A percentile compares a stretch with the other conserved stretches of the same genome.
These are phyloP conservation scores for Coluber constrictor DNA, from an alignment of 2,797 vertebrate genomes.

Conservation along the genomic window DNA sequence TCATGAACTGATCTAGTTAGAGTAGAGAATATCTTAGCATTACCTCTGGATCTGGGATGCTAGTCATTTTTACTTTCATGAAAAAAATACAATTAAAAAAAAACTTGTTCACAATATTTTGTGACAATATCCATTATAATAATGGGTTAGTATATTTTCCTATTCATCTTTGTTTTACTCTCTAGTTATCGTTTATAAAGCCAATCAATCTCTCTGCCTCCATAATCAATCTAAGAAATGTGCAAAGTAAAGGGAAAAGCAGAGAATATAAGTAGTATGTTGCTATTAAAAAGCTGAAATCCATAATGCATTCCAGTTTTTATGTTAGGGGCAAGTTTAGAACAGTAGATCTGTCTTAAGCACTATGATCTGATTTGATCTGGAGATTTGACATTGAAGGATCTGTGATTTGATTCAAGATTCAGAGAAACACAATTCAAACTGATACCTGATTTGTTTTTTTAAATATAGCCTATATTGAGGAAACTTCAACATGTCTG, in stretches of 20 bases:
- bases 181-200: slow-evolving; percentile 28
- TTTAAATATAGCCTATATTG: background rate
- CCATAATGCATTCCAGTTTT: slow-evolving; percentile 24
- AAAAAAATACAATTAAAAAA: background rate
- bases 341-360: background rate
- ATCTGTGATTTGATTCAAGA: background rate
- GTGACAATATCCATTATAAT: slow-evolving; percentile 31
- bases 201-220: slow-evolving; percentile 33
- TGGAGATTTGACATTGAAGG: background rate
- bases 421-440: background rate
- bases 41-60: background rate
- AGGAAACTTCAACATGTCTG: background rate
- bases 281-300: background rate
- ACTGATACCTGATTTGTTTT: background rate
- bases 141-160: slow-evolving; percentile 15
- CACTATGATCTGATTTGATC: background rate
- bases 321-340: background rate
- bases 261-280: background rate
- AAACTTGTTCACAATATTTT: slow-evolving; percentile 15
- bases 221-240: slow-evolving; percentile 37
- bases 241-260: background rate
- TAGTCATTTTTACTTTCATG: background rate
- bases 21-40: slow-evolving; percentile 19
- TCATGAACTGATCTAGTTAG: background rate
- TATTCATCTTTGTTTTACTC: slow-evolving; percentile 17